Percentiles rank a stretch among this genome's conserved stretches.
Conservation (phyloP, 2,888 invertebrate genomes). For the Harpagoxenus sublaevis region DNA sequence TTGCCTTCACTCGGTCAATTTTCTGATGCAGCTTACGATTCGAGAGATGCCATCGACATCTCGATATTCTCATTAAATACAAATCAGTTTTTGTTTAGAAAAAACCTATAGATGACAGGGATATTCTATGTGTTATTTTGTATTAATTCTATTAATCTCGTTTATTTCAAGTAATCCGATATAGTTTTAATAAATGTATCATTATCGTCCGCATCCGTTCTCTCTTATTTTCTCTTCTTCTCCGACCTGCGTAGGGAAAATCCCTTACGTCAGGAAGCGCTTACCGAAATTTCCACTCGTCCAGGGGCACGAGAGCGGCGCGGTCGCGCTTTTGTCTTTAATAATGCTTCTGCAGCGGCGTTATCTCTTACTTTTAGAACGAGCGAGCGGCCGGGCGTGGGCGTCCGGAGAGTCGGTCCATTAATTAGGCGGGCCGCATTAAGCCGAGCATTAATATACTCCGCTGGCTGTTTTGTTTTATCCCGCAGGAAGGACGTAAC, state of each 20-base stretch:
- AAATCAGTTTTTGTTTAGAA: neutral
- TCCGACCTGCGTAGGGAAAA: neutral
- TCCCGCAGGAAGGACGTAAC: slow-evolving; percentile 85
- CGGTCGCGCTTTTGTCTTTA: slow-evolving; percentile 80
- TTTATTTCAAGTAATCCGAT: neutral
- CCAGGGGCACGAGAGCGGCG: slow-evolving; percentile 32
- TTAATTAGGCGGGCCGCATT: slow-evolving; percentile 86
- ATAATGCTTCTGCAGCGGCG: slow-evolving; percentile 80
- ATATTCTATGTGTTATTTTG: neutral
- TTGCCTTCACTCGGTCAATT: neutral
- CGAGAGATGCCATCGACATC: neutral
- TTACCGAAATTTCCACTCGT: slow-evolving; percentile 55
- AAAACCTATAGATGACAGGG: neutral
- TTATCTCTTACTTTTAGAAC: slow-evolving; percentile 83
- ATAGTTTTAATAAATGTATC: neutral
- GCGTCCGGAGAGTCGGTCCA: slow-evolving; percentile 85
- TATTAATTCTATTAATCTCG: neutral
- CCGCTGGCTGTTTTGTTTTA: slow-evolving; percentile 86
- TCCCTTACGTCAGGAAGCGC: slow-evolving; percentile 54
- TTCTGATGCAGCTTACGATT: neutral
- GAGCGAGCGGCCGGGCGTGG: slow-evolving; percentile 64
- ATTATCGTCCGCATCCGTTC: neutral
- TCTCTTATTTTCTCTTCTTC: neutral
- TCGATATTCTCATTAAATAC: neutral
- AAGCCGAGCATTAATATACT: slow-evolving; percentile 86